Evolutionary conservation across 1,140 invertebrate genomes (phyloP).

Genomic region (Drosophila busckii): DNA sequence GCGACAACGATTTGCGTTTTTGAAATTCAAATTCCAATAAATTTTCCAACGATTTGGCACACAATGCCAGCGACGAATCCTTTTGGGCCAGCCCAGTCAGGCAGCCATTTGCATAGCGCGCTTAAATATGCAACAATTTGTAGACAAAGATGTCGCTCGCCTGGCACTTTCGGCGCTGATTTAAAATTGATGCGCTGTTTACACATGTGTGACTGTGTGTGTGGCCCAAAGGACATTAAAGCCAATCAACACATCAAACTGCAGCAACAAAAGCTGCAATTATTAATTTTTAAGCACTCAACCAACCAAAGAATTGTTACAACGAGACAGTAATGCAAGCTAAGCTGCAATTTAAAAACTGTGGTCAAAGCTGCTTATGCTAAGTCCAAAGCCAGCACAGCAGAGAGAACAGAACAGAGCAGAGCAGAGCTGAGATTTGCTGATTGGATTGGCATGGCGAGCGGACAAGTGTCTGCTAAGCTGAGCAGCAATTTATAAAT

Average conservation of each 20-base stretch:
- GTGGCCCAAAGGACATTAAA: not conserved
- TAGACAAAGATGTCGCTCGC: slow-evolving; percentile 54
- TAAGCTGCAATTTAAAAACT: slow-evolving; percentile 28
- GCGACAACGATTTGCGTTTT: slow-evolving; percentile 68
- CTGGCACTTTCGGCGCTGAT: slow-evolving; percentile 41
- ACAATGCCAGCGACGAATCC: slow-evolving; percentile 39
- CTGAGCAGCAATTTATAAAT: no score
- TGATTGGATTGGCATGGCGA: no score
- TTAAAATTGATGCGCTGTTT: slow-evolving; percentile 70
- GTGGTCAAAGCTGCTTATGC: slow-evolving; percentile 27
- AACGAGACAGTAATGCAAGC: no score
- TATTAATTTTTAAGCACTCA: slow-evolving; percentile 9
- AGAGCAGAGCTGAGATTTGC: no score
- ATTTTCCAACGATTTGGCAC: slow-evolving; percentile 74
- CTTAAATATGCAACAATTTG: slow-evolving; percentile 73
- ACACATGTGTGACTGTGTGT: slow-evolving; percentile 20
- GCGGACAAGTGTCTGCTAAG: no score
- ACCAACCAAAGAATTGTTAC: slow-evolving; percentile 30
- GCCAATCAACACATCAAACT: not conserved
- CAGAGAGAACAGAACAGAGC: no score
- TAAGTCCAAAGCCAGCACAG: slow-evolving; percentile 1
- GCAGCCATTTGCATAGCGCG: slow-evolving; percentile 42
- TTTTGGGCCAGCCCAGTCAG: slow-evolving; percentile 24
- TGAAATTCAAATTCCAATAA: slow-evolving; percentile 77
- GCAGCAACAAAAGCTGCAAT: slow-evolving; percentile 14